Percentiles rank a stretch among this genome's conserved stretches.
Conservation (phyloP, 2,888 invertebrate species). For the Campoplex nolae region DNA sequence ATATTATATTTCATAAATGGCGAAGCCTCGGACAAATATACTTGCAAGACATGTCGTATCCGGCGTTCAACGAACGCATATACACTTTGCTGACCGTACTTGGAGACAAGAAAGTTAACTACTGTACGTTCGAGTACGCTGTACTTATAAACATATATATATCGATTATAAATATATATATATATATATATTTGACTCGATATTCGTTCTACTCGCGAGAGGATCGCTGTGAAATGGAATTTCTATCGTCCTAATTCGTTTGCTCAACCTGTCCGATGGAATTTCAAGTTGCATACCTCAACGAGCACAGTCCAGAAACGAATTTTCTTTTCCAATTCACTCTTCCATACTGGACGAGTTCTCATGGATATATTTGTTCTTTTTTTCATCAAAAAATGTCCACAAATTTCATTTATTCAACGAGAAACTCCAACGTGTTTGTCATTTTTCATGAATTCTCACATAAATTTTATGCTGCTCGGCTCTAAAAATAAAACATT, state of each 20-base stretch:
- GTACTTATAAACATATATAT: not conserved
- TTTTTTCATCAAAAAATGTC: not conserved
- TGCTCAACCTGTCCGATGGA: conserved; percentile 72
- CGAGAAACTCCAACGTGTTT: not conserved
- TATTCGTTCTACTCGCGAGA: conserved; percentile 16
- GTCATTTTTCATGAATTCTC: not conserved
- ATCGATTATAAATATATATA: not conserved
- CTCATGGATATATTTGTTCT: not conserved
- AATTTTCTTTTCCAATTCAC: conserved; percentile 45
- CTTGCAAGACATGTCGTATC: conserved; percentile 77
- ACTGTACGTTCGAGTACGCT: conserved; percentile 53
- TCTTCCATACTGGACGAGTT: not conserved
- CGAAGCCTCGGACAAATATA: conserved; percentile 70
- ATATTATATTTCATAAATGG: conserved; percentile 70
- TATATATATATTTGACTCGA: not conserved
- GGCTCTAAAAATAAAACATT: not conserved
- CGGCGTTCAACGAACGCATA: conserved; percentile 73
- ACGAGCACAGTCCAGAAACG: not conserved
- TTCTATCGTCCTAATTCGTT: conserved; percentile 77
- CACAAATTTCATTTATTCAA: not conserved
- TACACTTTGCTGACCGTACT: conserved; percentile 74
- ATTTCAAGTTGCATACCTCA: conserved; percentile 69
- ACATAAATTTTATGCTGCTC: not conserved
- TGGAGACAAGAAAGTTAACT: conserved; percentile 79
- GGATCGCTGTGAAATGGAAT: conserved; percentile 72